Conservation (phyloP, 1,140 invertebrate species). For the Ladona fulva region DNA sequence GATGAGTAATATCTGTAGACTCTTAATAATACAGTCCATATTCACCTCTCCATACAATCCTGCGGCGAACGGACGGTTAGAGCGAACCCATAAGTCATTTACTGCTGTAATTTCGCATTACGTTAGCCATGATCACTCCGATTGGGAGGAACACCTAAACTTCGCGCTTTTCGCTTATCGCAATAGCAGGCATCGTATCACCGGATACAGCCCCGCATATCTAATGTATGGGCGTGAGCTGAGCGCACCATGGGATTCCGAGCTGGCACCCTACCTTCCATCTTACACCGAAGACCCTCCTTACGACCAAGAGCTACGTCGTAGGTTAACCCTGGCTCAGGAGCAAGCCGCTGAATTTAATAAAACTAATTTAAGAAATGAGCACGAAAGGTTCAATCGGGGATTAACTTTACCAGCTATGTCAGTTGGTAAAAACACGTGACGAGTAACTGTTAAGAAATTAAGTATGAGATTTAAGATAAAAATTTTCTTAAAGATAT, state of each 20-base stretch:
- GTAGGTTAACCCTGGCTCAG: background rate
- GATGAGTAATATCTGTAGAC: background rate
- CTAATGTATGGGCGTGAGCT: too few species aligned
- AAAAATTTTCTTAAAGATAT: too few species aligned
- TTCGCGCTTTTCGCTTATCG: background rate
- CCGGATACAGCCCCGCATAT: background rate
- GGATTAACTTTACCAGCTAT: too few species aligned
- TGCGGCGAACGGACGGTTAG: background rate
- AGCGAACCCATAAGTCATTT: background rate
- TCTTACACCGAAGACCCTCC: background rate
- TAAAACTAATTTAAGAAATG: too few species aligned
- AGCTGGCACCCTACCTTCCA: background rate
- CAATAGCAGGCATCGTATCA: background rate
- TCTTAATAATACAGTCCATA: background rate
- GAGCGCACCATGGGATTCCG: background rate
- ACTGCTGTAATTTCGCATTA: background rate
- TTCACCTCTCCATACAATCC: background rate
- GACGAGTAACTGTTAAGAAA: too few species aligned
- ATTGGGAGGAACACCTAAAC: background rate
- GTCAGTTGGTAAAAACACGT: too few species aligned
- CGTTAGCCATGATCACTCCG: background rate
- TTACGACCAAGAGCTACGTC: background rate
- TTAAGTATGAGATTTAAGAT: too few species aligned
- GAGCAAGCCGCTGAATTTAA: too few species aligned
- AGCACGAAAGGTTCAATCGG: too few species aligned